phyloP scores from a whole-genome alignment of 2,797 vertebrate genomes.

The Oreochromis mossambicus region DNA sequence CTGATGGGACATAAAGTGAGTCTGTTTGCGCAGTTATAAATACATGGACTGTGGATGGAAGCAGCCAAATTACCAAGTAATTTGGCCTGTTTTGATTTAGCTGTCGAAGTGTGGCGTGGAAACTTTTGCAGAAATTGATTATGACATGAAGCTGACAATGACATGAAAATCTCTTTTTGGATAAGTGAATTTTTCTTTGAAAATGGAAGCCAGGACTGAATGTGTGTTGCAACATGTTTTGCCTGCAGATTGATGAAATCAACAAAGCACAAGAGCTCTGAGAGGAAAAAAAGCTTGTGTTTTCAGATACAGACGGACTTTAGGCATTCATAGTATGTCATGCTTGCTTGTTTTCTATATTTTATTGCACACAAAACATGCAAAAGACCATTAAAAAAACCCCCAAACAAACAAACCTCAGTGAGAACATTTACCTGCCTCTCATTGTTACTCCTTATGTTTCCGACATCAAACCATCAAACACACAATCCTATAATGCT shows the following conservation, averaged over 20 bases:
- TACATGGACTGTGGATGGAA: constrained; percentile 55
- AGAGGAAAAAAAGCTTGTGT: constrained; percentile 15
- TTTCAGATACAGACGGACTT: constrained; percentile 25
- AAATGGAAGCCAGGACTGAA: neutral
- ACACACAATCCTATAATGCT: neutral
- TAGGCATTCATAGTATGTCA: constrained; percentile 25
- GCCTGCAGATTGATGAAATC: constrained; percentile 32
- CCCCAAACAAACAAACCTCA: neutral
- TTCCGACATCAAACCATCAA: neutral
- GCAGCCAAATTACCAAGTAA: constrained; percentile 56
- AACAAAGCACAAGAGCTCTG: constrained; percentile 23
- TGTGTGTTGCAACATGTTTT: constrained; percentile 33
- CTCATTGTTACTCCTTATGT: neutral
- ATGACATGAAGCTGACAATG: constrained; percentile 53
- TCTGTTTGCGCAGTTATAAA: constrained; percentile 69
- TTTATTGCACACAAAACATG: neutral
- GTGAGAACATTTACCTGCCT: neutral
- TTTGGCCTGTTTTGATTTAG: constrained; percentile 63
- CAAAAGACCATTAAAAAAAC: neutral
- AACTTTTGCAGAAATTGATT: constrained; percentile 49
- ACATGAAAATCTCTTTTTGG: constrained; percentile 55
- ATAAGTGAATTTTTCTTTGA: constrained; percentile 29
- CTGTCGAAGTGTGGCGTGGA: constrained; percentile 48
- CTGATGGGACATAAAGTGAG: constrained; percentile 68
- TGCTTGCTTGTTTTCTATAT: constrained; percentile 28